These are phyloP conservation scores for Catocala sponsa DNA, from an alignment of 2,888 invertebrate genomes.

Conservation along the genomic window DNA sequence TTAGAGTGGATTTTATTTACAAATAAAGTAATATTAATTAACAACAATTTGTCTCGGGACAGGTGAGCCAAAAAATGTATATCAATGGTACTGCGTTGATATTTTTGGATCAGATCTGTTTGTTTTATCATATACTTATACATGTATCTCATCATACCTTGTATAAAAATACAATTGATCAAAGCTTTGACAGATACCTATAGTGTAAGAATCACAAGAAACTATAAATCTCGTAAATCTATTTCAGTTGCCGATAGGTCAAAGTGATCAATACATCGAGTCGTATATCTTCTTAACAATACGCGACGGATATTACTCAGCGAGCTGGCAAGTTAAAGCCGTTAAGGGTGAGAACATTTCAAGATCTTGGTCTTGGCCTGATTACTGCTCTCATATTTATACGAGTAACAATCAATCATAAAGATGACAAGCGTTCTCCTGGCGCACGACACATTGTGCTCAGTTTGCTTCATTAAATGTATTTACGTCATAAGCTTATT, in stretches of 20 bases:
- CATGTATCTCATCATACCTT: too few species aligned
- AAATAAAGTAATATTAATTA: too few species aligned
- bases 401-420: constrained; percentile 80
- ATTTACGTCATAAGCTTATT: constrained; percentile 55
- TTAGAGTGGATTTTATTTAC: too few species aligned
- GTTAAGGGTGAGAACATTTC: constrained; percentile 77
- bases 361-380: constrained; percentile 81
- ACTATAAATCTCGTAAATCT: constrained; percentile 39
- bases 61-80: too few species aligned
- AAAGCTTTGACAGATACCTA: too few species aligned
- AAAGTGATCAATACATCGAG: constrained; percentile 48
- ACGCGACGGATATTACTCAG: constrained; percentile 61
- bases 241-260: constrained; percentile 34
- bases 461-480: constrained; percentile 63
- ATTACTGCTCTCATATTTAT: constrained; percentile 75
- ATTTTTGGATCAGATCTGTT: too few species aligned
- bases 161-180: too few species aligned
- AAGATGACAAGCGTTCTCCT: constrained; percentile 58
- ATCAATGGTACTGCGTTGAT: too few species aligned
- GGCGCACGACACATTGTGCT: constrained; percentile 52
- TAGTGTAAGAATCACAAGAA: constrained; percentile 12
- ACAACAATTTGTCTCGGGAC: too few species aligned
- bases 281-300: constrained; percentile 64
- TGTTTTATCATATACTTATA: too few species aligned
- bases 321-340: constrained; percentile 68